Evolutionary conservation across 2,113 vertebrate species (phyloP).

Genomic region (Fregetta grallaria): DNA sequence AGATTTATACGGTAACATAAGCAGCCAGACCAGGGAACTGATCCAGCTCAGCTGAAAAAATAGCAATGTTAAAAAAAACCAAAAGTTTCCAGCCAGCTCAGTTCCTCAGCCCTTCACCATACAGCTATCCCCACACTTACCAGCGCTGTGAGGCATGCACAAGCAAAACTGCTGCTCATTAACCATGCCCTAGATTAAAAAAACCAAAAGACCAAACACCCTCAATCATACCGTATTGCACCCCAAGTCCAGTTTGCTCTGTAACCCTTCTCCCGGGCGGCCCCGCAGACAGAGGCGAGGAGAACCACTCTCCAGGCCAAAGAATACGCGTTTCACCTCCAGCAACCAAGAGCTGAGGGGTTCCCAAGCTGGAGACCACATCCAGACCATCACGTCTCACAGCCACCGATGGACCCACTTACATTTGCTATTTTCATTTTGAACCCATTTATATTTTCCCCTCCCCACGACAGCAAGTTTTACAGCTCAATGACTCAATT

Average conservation of each 20-base stretch:
- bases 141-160: not conserved
- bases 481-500: not conserved
- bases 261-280: not conserved
- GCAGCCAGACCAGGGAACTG: not conserved
- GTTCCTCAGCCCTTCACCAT: not conserved
- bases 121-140: not conserved
- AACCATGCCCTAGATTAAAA: not conserved
- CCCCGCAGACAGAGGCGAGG: not conserved
- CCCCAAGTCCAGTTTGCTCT: fast-evolving
- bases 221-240: fast-evolving
- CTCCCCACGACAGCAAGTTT: not conserved
- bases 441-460: not conserved
- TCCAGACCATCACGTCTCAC: not conserved
- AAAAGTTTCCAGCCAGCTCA: not conserved
- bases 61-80: not conserved
- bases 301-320: not conserved
- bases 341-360: not conserved
- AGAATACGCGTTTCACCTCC: not conserved
- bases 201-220: not conserved
- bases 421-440: not conserved
- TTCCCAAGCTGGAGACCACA: not conserved
- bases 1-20: not conserved
- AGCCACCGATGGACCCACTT: fast-evolving
- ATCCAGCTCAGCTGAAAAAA: not conserved
- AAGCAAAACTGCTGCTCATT: not conserved